phyloP scores from a whole-genome alignment of 2,797 vertebrate genomes.

The Poeciliopsis presidionis region DNA sequence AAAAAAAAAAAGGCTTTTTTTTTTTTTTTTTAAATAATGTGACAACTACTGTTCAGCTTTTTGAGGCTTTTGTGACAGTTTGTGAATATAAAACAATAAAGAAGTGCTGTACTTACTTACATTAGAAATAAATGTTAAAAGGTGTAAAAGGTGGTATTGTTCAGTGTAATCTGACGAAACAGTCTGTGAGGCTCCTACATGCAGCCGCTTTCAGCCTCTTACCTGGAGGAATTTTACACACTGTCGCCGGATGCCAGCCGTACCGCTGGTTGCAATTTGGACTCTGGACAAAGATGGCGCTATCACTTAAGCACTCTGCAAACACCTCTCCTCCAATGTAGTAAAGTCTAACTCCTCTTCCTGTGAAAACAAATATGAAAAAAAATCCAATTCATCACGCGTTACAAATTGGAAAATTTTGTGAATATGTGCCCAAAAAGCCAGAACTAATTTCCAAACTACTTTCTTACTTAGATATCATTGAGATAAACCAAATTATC shows the following conservation, averaged over 20 bases:
- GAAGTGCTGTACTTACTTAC: too few relatives aligned
- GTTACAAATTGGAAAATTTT: not conserved
- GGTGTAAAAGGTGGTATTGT: too few relatives aligned
- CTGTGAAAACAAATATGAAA: constrained; percentile 67
- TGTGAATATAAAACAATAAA: not conserved
- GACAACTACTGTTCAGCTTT: not conserved
- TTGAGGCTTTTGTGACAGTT: not conserved
- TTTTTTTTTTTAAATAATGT: too few relatives aligned
- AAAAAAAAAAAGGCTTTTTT: too few relatives aligned
- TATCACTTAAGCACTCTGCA: constrained; percentile 98
- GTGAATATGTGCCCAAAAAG: not conserved
- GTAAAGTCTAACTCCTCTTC: constrained; percentile 96
- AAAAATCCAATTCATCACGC: not conserved
- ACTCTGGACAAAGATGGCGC: constrained; percentile 99
- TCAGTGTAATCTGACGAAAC: not conserved
- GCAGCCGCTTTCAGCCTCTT: constrained; percentile 22
- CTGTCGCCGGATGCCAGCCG: constrained; percentile 98
- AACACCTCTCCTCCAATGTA: constrained; percentile 99
- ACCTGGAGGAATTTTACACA: constrained; percentile 99
- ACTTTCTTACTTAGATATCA: not conserved
- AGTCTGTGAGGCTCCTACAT: not conserved
- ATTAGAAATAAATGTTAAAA: not conserved
- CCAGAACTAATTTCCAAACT: not conserved
- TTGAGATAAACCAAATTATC: not conserved
- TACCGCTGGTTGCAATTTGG: constrained; percentile 99